A percentile compares a stretch with the other conserved stretches of the same genome.
Evolutionary conservation across 2,888 invertebrate species (phyloP).

Genomic region (Sussaba pulchella): DNA sequence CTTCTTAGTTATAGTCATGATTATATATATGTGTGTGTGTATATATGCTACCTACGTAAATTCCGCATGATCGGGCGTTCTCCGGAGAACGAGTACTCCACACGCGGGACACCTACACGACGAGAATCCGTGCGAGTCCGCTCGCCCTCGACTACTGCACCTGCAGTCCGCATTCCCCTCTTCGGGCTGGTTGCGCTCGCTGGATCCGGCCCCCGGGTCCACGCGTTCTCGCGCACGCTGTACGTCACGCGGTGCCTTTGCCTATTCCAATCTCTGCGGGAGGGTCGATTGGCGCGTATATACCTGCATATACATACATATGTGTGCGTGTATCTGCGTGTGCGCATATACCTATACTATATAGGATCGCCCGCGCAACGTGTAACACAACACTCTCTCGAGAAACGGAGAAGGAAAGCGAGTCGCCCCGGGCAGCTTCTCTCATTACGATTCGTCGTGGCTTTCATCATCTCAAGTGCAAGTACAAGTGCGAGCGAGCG

Average conservation of each 20-base stretch:
- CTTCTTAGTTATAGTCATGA: not conserved
- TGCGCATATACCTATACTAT: constrained; percentile 41
- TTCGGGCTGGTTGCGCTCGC: constrained; percentile 49
- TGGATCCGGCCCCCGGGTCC: constrained; percentile 53
- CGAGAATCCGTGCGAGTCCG: constrained; percentile 36
- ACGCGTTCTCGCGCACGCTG: constrained; percentile 41
- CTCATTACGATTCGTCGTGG: constrained; percentile 80
- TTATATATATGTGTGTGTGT: not conserved
- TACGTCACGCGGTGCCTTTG: constrained; percentile 64
- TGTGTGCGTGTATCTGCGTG: not conserved
- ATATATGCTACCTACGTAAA: constrained; percentile 39
- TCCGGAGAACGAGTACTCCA: constrained; percentile 55
- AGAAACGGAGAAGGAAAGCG: constrained; percentile 50
- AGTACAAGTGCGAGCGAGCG: constrained; percentile 40
- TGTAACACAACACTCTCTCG: constrained; percentile 71
- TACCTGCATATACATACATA: constrained; percentile 2
- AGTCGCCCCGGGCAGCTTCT: constrained; percentile 72
- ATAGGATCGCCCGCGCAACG: constrained; percentile 70
- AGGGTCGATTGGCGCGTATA: constrained; percentile 73
- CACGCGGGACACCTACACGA: constrained; percentile 52
- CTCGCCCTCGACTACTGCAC: constrained; percentile 52
- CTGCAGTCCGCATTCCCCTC: constrained; percentile 63
- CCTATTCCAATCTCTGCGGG: constrained; percentile 69
- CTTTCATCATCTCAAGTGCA: constrained; percentile 74
- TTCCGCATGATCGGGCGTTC: constrained; percentile 42